Evolutionary conservation across 2,888 invertebrate species (phyloP).

Genomic region (Glyphotaelius pellucidus): DNA sequence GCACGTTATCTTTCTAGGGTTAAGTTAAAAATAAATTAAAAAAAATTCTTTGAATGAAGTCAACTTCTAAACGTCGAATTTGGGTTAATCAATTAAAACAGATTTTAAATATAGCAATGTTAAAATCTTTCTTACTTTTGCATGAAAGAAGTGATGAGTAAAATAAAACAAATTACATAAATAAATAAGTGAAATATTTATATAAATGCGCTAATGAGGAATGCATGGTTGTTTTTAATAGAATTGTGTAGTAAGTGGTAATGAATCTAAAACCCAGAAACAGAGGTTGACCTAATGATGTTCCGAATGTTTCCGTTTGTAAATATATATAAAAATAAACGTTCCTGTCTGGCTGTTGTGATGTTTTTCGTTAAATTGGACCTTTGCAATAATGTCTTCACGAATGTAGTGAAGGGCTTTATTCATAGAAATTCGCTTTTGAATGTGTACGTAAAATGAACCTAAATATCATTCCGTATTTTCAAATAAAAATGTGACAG

Average conservation of each 20-base stretch:
- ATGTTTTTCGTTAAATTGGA: background rate
- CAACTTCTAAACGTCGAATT: background rate
- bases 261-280: background rate
- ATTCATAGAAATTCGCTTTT: background rate
- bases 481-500: background rate
- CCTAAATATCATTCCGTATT: conserved; percentile 11
- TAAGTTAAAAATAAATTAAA: too few relatives aligned
- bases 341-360: background rate
- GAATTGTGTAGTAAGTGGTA: background rate
- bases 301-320: background rate
- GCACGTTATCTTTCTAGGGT: too few relatives aligned
- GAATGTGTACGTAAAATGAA: background rate
- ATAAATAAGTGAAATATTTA: background rate
- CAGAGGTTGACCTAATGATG: background rate
- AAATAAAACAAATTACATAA: background rate
- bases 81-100: too few relatives aligned
- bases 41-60: background rate
- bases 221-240: background rate
- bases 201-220: background rate
- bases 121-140: background rate
- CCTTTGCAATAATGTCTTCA: background rate
- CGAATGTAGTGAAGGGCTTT: background rate
- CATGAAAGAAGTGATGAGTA: background rate
- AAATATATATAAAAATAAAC: background rate
- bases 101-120: background rate